These are phyloP conservation scores for Alloscopus bannaensis DNA, from an alignment of 2,888 invertebrate species.

Conservation along the genomic window DNA sequence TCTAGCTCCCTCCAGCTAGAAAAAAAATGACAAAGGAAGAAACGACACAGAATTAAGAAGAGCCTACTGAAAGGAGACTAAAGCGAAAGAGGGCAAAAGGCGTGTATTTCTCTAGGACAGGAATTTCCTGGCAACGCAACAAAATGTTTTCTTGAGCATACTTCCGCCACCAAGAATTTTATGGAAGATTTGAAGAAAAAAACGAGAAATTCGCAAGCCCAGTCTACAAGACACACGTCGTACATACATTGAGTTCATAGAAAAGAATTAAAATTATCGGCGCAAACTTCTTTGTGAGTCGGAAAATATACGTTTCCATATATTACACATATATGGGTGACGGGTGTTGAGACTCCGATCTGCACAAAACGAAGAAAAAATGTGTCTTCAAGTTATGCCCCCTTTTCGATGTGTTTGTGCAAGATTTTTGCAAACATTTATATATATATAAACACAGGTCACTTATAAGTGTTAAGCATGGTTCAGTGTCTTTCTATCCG, in stretches of 20 bases:
- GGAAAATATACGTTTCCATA: too few relatives aligned
- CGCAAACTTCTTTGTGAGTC: conserved; percentile 7
- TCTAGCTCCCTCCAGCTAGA: conserved; percentile 46
- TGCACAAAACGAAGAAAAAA: too few relatives aligned
- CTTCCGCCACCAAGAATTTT: conserved; percentile 51
- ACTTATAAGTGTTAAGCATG: not conserved
- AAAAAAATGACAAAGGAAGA: conserved; percentile 45
- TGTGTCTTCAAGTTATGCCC: too few relatives aligned
- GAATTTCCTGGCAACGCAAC: conserved; percentile 62
- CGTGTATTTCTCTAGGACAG: conserved; percentile 62
- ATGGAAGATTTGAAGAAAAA: conserved; percentile 27
- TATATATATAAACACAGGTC: not conserved
- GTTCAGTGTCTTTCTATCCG: not conserved
- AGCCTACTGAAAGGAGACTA: conserved; percentile 39
- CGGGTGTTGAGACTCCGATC: too few relatives aligned
- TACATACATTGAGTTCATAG: too few relatives aligned
- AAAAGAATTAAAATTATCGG: conserved; percentile 50
- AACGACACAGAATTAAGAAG: conserved; percentile 46
- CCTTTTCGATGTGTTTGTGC: too few relatives aligned
- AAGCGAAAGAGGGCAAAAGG: conserved; percentile 53
- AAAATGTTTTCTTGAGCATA: conserved; percentile 64
- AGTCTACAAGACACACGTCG: too few relatives aligned
- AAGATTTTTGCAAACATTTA: too few relatives aligned
- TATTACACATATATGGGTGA: too few relatives aligned
- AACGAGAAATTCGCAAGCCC: too few relatives aligned